These are phyloP conservation scores for Saimiri boliviensis DNA, from an alignment of 2,113 vertebrate species.

Conservation along the genomic window DNA sequence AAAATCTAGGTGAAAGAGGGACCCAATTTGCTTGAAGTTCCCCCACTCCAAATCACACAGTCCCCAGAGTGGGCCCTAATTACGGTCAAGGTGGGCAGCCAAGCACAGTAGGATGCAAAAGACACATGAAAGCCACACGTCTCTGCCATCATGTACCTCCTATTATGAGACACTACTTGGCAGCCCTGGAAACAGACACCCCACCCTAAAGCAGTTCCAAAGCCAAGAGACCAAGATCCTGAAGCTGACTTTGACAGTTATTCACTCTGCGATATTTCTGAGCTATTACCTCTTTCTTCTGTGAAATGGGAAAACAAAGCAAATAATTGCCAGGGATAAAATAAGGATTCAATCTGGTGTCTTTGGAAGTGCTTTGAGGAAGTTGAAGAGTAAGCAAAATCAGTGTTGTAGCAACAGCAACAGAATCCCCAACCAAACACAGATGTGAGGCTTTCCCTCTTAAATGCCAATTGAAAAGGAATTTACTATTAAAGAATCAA, in stretches of 20 bases:
- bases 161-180: neutral
- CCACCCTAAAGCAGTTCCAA: neutral
- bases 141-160: neutral
- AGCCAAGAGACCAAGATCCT: neutral
- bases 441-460: neutral
- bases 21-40: neutral
- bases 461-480: neutral
- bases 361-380: constrained; percentile 38
- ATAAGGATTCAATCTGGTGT: neutral
- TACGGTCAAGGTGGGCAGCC: neutral
- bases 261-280: neutral
- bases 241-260: neutral
- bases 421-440: neutral
- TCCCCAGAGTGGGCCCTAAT: neutral
- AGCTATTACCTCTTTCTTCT: neutral
- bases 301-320: neutral
- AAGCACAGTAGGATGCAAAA: neutral
- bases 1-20: neutral
- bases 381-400: constrained; percentile 25
- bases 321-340: constrained; percentile 34
- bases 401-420: neutral
- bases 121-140: neutral
- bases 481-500: neutral
- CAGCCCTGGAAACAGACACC: neutral
- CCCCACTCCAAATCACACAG: neutral